Base-by-base conservation (phyloP, 2,888 invertebrate genomes). In the Drosophila greeni region DNA sequence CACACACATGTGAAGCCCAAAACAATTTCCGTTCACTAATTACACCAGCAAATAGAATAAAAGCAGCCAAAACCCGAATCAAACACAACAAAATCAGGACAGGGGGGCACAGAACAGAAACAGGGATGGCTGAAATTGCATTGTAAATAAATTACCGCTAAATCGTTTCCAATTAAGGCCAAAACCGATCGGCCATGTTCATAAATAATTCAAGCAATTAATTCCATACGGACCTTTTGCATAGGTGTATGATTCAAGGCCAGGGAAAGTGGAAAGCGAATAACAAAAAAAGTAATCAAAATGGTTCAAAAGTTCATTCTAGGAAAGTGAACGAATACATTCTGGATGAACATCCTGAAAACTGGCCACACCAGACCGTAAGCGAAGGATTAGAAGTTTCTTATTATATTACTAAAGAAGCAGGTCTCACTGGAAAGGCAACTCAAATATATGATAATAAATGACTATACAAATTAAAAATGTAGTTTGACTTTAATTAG, bases 1-100 rank as follows among this genome's bases (percentile, higher is more conserved):
- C 55, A 31, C 11, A 40, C 23, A 45, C n/a, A 58, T 23, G 45
- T 18, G 57, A 71, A 47, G 42, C 51, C 51, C 37, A 61, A 64
- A 64, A 51, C 57, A 61, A 76, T 76, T 64, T 74, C 76, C 76
- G 74, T 45, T 74, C 65, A 78, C 79, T 75, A 79, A 75, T 75
- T 79, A 76, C 66, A 79, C 66, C 70, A 66, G 62, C 74, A 76
- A 75, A 75, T 47, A 61, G 58, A 70, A 56, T 47, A 57, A 49
- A 74, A 60, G 60, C 62, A 57, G 54, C 60, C 60, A 53, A 64
- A 53, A 66, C 34, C 54, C 36, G 54, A 52, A 54, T 26, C n/a
- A 43, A 43, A 55, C 16, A 18, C 12, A 16, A 42, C 24, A 18
- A 29, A 26, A 26, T 49, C 20, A 29, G 12, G 37, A 26, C n/a